Conservation (phyloP, 2,888 invertebrate species). For the Dynastes grantii region DNA sequence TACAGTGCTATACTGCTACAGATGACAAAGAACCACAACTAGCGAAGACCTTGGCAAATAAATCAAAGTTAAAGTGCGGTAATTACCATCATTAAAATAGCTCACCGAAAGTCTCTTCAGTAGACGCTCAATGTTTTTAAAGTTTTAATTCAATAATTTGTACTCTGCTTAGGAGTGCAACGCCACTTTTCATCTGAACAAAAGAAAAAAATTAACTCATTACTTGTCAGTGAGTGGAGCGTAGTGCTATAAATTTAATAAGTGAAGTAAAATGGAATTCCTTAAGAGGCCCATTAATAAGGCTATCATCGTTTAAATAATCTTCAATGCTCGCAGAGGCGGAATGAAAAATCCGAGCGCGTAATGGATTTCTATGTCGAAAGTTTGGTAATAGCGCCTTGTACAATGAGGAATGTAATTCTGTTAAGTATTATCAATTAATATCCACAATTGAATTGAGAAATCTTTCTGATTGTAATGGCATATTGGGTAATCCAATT, state of each 20-base stretch:
- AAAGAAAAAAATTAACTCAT: constrained; percentile 35
- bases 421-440: constrained; percentile 16
- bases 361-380: constrained; percentile 19
- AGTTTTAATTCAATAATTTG: constrained; percentile 35
- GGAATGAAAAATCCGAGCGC: constrained; percentile 33
- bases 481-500: background rate
- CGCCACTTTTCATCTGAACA: constrained; percentile 37
- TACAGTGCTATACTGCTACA: too few species aligned
- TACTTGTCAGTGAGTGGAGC: constrained; percentile 24
- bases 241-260: constrained; percentile 36
- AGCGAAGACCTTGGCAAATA: background rate
- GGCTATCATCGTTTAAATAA: constrained; percentile 40
- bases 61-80: constrained; percentile 1
- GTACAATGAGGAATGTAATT: constrained; percentile 2
- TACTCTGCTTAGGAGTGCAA: background rate
- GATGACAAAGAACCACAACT: too few species aligned
- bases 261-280: constrained; percentile 41
- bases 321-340: constrained; percentile 27
- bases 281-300: constrained; percentile 40
- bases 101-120: background rate
- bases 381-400: constrained; percentile 1
- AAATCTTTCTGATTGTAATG: background rate
- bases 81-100: background rate
- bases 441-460: constrained; percentile 7
- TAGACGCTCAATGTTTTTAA: background rate